phyloP scores from a whole-genome alignment of 2,797 vertebrate genomes.

The Heteromormyrus szaboi region DNA sequence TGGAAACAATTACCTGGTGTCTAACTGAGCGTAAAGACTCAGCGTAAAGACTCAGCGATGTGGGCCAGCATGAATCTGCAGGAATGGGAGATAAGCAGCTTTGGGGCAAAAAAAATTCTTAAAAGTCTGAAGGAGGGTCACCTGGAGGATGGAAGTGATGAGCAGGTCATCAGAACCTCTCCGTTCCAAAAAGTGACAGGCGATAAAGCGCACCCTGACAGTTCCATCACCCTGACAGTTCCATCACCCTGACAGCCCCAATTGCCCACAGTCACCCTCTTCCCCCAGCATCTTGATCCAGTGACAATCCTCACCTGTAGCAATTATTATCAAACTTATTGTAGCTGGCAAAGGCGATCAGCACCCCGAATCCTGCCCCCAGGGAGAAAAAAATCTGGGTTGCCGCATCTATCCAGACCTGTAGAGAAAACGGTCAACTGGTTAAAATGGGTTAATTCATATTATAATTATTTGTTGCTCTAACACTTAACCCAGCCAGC shows the following conservation, averaged over 20 bases:
- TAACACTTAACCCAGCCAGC: neutral
- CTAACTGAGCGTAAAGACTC: neutral
- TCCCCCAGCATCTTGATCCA: neutral
- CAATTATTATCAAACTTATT: constrained; percentile 99
- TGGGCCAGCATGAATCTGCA: neutral
- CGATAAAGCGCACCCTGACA: neutral
- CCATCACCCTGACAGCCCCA: neutral
- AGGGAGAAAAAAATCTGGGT: constrained; percentile 98
- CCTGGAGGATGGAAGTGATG: neutral
- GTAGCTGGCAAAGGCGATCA: constrained; percentile 97
- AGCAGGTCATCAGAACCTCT: neutral
- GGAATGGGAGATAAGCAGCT: neutral
- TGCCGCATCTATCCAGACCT: constrained; percentile 98
- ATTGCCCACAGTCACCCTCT: neutral
- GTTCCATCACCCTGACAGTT: neutral
- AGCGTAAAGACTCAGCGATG: neutral
- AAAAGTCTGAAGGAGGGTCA: neutral
- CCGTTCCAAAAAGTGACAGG: neutral
- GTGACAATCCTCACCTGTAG: constrained; percentile 75
- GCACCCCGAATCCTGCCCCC: constrained; percentile 92
- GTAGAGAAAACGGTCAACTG: constrained; percentile 29
- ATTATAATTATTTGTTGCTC: neutral
- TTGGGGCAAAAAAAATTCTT: neutral
- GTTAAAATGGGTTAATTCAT: neutral
- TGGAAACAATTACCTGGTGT: neutral